Percentiles rank a stretch among this genome's conserved stretches.
Evolutionary conservation across 2,113 vertebrate genomes (phyloP).

Genomic region (Meriones unguiculatus): DNA sequence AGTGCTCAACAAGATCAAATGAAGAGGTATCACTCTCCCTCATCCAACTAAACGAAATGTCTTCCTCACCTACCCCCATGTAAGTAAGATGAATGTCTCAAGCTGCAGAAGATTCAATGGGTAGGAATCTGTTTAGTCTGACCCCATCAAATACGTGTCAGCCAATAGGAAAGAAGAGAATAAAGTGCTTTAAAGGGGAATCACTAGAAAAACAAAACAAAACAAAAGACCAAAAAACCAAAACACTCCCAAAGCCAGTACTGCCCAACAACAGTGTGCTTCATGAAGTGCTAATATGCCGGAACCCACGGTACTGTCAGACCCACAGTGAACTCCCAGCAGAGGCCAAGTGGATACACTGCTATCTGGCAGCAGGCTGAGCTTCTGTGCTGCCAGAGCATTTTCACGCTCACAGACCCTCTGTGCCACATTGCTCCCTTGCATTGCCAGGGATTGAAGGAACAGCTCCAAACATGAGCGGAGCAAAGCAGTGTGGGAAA

Average conservation of each 20-base stretch:
- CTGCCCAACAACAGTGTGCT: too few species aligned
- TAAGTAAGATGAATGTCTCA: not conserved
- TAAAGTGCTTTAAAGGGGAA: not conserved
- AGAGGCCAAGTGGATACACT: not conserved
- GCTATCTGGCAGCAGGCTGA: not conserved
- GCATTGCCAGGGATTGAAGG: too few species aligned
- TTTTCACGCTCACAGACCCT: not conserved
- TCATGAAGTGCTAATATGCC: not conserved
- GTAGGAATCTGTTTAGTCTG: not conserved
- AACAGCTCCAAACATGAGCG: not conserved
- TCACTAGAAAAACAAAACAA: not conserved
- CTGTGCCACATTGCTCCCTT: not conserved
- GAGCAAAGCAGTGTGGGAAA: not conserved
- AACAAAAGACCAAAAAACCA: too few species aligned
- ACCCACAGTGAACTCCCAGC: not conserved
- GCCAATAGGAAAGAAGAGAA: not conserved
- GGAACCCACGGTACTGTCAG: too few species aligned
- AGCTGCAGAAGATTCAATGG: not conserved
- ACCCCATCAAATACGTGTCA: not conserved
- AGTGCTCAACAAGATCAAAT: not conserved
- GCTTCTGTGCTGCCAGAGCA: not conserved
- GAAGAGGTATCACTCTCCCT: not conserved
- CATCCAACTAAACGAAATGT: not conserved
- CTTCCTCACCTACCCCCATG: not conserved
- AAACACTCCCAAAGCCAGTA: not conserved